phyloP scores from a whole-genome alignment of 2,797 vertebrate genomes.

The Brachymystax lenok region DNA sequence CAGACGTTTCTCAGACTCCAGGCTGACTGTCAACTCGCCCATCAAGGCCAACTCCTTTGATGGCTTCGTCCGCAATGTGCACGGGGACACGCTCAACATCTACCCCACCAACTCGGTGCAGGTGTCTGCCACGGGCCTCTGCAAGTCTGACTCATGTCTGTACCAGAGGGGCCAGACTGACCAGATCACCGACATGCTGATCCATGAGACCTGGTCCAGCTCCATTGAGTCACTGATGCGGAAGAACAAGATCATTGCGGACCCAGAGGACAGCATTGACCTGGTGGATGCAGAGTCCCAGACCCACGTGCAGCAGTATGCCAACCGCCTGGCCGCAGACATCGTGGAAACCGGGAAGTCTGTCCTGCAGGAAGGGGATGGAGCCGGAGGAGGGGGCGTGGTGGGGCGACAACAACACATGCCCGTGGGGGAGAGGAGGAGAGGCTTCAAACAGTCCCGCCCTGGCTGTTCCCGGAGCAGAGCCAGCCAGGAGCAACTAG shows the following conservation, averaged over 20 bases:
- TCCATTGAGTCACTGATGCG: conserved; percentile 96
- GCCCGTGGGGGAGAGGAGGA: conserved; percentile 71
- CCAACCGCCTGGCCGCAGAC: conserved; percentile 80
- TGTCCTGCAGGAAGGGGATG: conserved; percentile 77
- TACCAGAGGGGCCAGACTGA: conserved; percentile 88
- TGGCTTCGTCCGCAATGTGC: conserved; percentile 84
- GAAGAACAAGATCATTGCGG: conserved; percentile 94
- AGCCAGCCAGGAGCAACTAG: conserved; percentile 65
- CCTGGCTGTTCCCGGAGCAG: conserved; percentile 58
- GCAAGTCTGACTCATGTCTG: conserved; percentile 95
- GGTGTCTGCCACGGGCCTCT: conserved; percentile 82
- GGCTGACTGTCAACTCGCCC: conserved; percentile 86
- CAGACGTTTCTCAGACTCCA: conserved; percentile 81
- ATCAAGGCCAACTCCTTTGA: conserved; percentile 97
- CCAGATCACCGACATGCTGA: conserved; percentile 92
- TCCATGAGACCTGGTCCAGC: conserved; percentile 94
- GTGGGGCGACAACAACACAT: conserved; percentile 44
- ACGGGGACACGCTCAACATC: conserved; percentile 81
- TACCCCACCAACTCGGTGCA: conserved; percentile 79
- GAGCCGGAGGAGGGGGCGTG: conserved; percentile 66
- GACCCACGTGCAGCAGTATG: conserved; percentile 79
- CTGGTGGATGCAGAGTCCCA: conserved; percentile 75
- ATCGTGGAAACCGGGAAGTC: conserved; percentile 83
- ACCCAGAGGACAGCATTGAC: conserved; percentile 75
- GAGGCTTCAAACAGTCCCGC: conserved; percentile 67